A percentile compares a stretch with the other conserved stretches of the same genome.
These are phyloP conservation scores for Australoheros facetus DNA, from an alignment of 2,797 vertebrate species.

Conservation along the genomic window DNA sequence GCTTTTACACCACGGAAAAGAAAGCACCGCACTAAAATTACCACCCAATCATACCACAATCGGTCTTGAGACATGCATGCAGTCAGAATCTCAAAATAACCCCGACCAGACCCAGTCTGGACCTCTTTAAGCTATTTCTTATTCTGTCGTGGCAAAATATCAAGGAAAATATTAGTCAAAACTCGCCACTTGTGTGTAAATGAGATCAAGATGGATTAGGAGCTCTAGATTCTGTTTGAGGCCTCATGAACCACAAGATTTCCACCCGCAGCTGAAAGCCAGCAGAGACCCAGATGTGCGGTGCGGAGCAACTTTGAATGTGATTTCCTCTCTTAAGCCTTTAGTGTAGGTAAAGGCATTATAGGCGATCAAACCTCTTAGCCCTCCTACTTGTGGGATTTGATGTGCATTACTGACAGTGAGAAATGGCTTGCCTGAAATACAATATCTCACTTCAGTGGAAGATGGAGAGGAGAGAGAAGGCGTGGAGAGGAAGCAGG, in stretches of 20 bases:
- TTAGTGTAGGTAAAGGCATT: conserved; percentile 80
- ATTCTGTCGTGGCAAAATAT: conserved; percentile 63
- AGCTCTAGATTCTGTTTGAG: conserved; percentile 76
- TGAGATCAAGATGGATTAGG: conserved; percentile 81
- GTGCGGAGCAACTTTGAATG: conserved; percentile 71
- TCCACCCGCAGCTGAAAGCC: conserved; percentile 66
- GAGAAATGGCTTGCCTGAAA: conserved; percentile 83
- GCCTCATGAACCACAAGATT: conserved; percentile 64
- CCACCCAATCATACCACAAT: conserved; percentile 53
- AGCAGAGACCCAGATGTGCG: conserved; percentile 69
- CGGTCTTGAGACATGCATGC: conserved; percentile 32
- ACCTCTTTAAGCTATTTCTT: conserved; percentile 50
- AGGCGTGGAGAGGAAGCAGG: conserved; percentile 33
- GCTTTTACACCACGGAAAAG: conserved; percentile 72
- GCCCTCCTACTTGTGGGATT: conserved; percentile 76
- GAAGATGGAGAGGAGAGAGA: conserved; percentile 51
- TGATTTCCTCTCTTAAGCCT: conserved; percentile 79
- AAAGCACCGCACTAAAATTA: conserved; percentile 63
- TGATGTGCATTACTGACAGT: conserved; percentile 85
- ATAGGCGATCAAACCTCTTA: conserved; percentile 79
- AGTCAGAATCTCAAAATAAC: conserved; percentile 66
- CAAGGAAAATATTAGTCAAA: conserved; percentile 82
- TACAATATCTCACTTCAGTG: conserved; percentile 77
- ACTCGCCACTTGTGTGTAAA: conserved; percentile 76
- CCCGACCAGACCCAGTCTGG: conserved; percentile 45